These are phyloP conservation scores for Eledone cirrhosa DNA, from an alignment of 2,888 invertebrate species.

Conservation along the genomic window DNA sequence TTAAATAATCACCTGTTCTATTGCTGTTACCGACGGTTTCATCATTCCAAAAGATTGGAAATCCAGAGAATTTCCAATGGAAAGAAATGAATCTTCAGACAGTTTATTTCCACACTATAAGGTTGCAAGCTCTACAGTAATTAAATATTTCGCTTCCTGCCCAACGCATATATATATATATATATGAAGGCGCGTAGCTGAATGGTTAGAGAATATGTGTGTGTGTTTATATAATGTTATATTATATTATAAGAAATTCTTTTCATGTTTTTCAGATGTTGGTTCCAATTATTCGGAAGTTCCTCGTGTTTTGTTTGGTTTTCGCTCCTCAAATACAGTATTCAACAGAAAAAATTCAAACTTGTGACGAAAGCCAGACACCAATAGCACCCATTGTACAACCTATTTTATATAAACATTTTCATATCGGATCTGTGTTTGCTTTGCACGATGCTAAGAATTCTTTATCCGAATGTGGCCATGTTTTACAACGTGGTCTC, in stretches of 20 bases:
- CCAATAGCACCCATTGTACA: slow-evolving; percentile 29
- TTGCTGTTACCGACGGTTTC: no score
- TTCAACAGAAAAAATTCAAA: neutral
- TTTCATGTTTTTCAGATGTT: neutral
- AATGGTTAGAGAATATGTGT: no score
- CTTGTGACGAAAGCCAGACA: neutral
- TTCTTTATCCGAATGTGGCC: slow-evolving; percentile 44
- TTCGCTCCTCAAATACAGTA: no score
- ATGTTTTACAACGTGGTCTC: slow-evolving; percentile 49
- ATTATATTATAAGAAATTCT: neutral
- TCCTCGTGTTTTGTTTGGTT: neutral
- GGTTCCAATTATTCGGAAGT: neutral
- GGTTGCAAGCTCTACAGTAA: no score
- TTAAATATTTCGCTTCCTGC: no score
- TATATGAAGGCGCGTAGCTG: no score
- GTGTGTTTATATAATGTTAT: neutral
- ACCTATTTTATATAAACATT: slow-evolving; percentile 37
- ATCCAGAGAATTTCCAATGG: no score
- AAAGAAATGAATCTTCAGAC: no score
- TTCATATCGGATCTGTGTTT: slow-evolving; percentile 59
- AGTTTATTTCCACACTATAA: no score
- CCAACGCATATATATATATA: neutral
- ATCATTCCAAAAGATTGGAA: no score
- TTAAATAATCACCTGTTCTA: no score
- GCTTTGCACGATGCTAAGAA: slow-evolving; percentile 47